Percentiles rank a stretch among this genome's conserved stretches.
Evolutionary conservation across 1,140 invertebrate species (phyloP).

Genomic region (Habropoda laboriosa): DNA sequence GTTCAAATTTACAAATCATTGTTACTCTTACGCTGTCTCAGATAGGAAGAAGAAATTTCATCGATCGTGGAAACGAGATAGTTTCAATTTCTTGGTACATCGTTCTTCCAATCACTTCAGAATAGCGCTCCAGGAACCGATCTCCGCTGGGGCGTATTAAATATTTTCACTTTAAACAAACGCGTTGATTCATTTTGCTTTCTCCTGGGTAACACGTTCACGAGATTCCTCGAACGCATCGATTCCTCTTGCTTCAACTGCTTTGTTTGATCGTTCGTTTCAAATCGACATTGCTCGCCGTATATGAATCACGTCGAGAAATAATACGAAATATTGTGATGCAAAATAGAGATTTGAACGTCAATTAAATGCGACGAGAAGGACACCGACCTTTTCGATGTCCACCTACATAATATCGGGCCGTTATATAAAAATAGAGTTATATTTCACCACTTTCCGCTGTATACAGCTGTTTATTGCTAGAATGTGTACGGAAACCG

Average conservation of each 20-base stretch:
- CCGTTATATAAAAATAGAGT: slow-evolving; percentile 35
- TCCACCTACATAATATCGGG: slow-evolving; percentile 27
- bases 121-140: not conserved
- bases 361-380: slow-evolving; percentile 1
- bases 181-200: slow-evolving; percentile 5
- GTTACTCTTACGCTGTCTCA: too few species aligned
- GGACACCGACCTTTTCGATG: not conserved
- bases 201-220: not conserved
- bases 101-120: not conserved
- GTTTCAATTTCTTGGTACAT: not conserved
- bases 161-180: slow-evolving; percentile 33
- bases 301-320: not conserved
- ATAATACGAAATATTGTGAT: not conserved
- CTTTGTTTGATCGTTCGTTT: not conserved
- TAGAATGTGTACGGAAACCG: not conserved
- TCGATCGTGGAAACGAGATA: not conserved
- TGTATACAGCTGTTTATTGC: slow-evolving; percentile 19
- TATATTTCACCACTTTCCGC: not conserved
- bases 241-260: not conserved
- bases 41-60: not conserved
- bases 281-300: too few species aligned
- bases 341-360: not conserved
- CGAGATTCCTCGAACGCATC: not conserved
- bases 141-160: slow-evolving; percentile 10
- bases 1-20: too few species aligned